Evolutionary conservation across 2,888 invertebrate genomes (phyloP).

Genomic region (Mesorhabditis spiculigera): DNA sequence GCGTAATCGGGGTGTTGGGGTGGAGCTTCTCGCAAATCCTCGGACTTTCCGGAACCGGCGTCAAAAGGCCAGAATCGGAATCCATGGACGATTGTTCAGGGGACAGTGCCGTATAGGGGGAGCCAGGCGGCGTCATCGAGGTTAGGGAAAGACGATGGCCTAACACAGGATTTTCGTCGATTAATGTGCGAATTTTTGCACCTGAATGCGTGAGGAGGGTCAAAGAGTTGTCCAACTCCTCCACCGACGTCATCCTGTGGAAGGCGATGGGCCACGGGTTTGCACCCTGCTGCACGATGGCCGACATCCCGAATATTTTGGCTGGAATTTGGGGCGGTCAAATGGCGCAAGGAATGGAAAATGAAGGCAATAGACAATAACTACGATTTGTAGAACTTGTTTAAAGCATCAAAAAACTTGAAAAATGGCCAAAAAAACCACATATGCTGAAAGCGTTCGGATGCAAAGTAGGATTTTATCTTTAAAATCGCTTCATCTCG

Average conservation of each 20-base stretch:
- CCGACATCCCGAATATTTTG: not conserved
- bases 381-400: no score
- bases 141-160: not conserved
- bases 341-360: not conserved
- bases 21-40: not conserved
- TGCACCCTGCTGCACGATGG: not conserved
- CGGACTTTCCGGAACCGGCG: not conserved
- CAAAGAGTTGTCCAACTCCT: not conserved
- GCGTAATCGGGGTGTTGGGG: constrained; percentile 1
- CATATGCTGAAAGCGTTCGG: no score
- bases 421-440: no score
- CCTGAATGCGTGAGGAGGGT: not conserved
- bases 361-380: no score
- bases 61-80: not conserved
- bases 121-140: constrained; percentile 1
- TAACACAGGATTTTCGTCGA: no score
- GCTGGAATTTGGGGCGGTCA: not conserved
- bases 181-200: not conserved
- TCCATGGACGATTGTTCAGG: not conserved
- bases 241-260: constrained; percentile 5
- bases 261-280: not conserved
- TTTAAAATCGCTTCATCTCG: no score
- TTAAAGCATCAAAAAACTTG: no score
- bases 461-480: no score
- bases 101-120: constrained; percentile 3